phyloP scores from a whole-genome alignment of 1,140 invertebrate genomes.

The Cydia fagiglandana region DNA sequence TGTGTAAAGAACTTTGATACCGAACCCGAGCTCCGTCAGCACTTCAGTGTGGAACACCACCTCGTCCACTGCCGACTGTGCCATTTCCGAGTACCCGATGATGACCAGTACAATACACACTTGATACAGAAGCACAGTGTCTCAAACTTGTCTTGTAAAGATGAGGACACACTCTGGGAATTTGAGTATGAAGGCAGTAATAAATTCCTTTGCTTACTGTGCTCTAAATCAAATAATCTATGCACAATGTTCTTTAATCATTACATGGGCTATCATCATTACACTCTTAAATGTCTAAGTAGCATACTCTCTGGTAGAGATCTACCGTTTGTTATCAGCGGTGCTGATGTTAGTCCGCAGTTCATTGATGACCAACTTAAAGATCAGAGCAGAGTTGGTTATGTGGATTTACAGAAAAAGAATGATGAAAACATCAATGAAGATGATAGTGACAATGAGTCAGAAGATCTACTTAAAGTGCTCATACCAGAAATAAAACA shows the following conservation, averaged over 20 bases:
- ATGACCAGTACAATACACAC: slow-evolving; percentile 65
- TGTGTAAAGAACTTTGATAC: slow-evolving; percentile 64
- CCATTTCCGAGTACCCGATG: slow-evolving; percentile 64
- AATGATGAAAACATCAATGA: slow-evolving; percentile 12
- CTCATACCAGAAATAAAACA: slow-evolving; percentile 63
- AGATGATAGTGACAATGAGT: slow-evolving; percentile 31
- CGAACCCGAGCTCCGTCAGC: slow-evolving; percentile 55
- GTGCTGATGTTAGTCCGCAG: slow-evolving; percentile 64
- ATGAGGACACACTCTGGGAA: slow-evolving; percentile 63
- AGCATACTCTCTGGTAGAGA: slow-evolving; percentile 64
- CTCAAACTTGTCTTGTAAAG: slow-evolving; percentile 54
- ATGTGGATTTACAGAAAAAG: slow-evolving; percentile 57
- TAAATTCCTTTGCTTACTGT: slow-evolving; percentile 66
- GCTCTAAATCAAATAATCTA: slow-evolving; percentile 58
- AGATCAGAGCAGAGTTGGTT: slow-evolving; percentile 54
- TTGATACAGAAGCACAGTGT: slow-evolving; percentile 72
- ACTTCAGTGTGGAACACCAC: slow-evolving; percentile 62
- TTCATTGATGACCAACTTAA: slow-evolving; percentile 63
- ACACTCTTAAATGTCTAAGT: slow-evolving; percentile 70
- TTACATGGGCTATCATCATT: slow-evolving; percentile 72
- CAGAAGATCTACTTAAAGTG: slow-evolving; percentile 41
- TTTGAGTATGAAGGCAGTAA: slow-evolving; percentile 53
- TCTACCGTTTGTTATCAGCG: slow-evolving; percentile 62
- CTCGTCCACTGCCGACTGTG: slow-evolving; percentile 74
- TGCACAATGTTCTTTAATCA: slow-evolving; percentile 64